Evolutionary conservation across 1,140 invertebrate species (phyloP), one percentile per base, ranked within the genome.

Genomic region (Eubasilissa regina): DNA sequence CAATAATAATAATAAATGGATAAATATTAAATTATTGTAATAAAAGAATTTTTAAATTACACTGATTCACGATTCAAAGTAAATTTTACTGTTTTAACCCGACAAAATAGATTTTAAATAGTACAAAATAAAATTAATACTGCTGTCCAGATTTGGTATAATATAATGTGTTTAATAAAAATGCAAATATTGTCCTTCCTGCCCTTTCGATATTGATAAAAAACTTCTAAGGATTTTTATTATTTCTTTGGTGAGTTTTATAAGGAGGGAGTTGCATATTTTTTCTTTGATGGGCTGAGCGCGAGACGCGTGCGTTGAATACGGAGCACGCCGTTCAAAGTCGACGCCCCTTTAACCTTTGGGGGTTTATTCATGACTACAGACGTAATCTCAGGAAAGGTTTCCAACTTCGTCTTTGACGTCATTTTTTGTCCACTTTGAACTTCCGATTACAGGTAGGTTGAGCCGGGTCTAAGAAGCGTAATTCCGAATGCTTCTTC

Each of bases 381-480:
- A 78, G 77, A 78, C 60, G 76, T 81, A 81, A 81, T 81, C 76
- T 81, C 76, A 66, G 76, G 44, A 81, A 78, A 78, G 78, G 77
- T 77, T 58, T 17, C 56, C 51, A 55, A 35, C 68, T 62, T 72
- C 72, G 64, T 68, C 78, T 79, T 77, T 82, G 78, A 82, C 78
- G 77, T 66, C 73, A 78, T 62, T 78, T 81, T 78, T 62, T 73
- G 80, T 82, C 80, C 80, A 79, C 80, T 82, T 82, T 79, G 78
- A 82, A 79, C 74, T 66, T 62, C 55, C 68, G 77, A 82, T 82
- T 82, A 79, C 75, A 21, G 74, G 56, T 19, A 58, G 76, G 77
- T 76, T 76, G 76, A 76, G 74, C 58, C 58, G 13, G 25, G 44
- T 58, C 55, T 44, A 60, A 43, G 51, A 58, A 43, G 12, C 13